Conservation (phyloP, 2,113 vertebrate genomes). For the Sapajus apella region DNA sequence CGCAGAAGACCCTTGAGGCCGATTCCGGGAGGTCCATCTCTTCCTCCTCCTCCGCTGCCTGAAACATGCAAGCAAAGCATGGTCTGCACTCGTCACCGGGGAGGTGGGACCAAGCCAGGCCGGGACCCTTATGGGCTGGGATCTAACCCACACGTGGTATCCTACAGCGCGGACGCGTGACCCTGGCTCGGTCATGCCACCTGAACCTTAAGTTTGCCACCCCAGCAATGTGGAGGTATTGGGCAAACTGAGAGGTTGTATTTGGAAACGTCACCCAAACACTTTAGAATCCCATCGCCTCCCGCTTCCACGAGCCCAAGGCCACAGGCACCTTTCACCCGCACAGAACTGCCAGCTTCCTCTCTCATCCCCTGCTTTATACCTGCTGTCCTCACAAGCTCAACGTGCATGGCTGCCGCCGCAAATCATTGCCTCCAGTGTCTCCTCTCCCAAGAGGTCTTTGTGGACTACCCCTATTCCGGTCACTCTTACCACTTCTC, state of each 20-base stretch:
- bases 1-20: constrained; percentile 94
- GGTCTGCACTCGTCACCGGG: background rate
- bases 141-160: background rate
- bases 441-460: background rate
- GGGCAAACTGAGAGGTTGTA: background rate
- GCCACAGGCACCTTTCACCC: background rate
- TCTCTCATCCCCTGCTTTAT: background rate
- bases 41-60: constrained; percentile 63
- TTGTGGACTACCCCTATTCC: background rate
- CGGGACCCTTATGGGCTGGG: background rate
- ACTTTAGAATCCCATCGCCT: background rate
- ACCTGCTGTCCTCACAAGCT: background rate
- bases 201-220: background rate
- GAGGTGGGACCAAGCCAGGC: background rate
- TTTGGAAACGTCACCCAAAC: background rate
- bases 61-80: background rate
- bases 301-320: background rate
- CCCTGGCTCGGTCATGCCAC: background rate
- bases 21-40: constrained; percentile 89
- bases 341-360: background rate
- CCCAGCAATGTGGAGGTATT: background rate
- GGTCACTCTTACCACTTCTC: background rate
- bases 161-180: background rate
- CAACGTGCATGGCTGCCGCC: background rate
- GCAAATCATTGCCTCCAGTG: background rate